phyloP scores from a whole-genome alignment of 2,888 invertebrate genomes.

The Hirtodrosophila histrioides region DNA sequence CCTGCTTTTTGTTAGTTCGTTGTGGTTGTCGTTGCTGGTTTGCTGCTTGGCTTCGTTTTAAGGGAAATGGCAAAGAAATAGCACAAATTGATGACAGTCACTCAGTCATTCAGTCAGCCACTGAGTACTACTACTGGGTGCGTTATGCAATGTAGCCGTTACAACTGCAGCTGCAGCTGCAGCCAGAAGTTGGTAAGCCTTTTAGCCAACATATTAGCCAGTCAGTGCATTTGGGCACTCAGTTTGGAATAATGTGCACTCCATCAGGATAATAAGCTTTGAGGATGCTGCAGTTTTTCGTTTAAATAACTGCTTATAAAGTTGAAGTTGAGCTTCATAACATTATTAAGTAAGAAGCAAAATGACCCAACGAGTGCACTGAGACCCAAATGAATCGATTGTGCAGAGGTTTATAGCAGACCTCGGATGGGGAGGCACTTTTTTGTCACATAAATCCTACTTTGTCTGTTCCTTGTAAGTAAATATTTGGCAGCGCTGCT shows the following conservation, averaged over 20 bases:
- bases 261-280: conserved; percentile 10
- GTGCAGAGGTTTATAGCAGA: too few relatives aligned
- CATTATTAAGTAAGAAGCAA: too few relatives aligned
- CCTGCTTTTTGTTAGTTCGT: conserved; percentile 18
- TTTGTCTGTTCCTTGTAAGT: too few relatives aligned
- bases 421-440: too few relatives aligned
- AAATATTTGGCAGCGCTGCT: too few relatives aligned
- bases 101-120: conserved; percentile 31
- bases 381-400: too few relatives aligned
- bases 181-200: conserved; percentile 31
- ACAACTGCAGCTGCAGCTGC: conserved; percentile 11
- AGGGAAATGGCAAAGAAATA: conserved; percentile 56
- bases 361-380: not conserved
- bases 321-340: not conserved
- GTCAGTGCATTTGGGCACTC: conserved; percentile 32
- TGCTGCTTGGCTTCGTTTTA: conserved; percentile 28
- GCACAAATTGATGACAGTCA: conserved; percentile 71
- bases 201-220: conserved; percentile 49
- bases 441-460: too few relatives aligned
- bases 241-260: conserved; percentile 20
- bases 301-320: conserved; percentile 20
- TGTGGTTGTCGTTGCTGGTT: conserved; percentile 28
- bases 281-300: conserved; percentile 1
- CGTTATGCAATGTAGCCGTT: conserved; percentile 28
- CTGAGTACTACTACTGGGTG: not conserved